Evolutionary conservation across 2,113 vertebrate species (phyloP), one percentile per base, ranked within the genome.

Genomic region (Holacanthus passer): DNA sequence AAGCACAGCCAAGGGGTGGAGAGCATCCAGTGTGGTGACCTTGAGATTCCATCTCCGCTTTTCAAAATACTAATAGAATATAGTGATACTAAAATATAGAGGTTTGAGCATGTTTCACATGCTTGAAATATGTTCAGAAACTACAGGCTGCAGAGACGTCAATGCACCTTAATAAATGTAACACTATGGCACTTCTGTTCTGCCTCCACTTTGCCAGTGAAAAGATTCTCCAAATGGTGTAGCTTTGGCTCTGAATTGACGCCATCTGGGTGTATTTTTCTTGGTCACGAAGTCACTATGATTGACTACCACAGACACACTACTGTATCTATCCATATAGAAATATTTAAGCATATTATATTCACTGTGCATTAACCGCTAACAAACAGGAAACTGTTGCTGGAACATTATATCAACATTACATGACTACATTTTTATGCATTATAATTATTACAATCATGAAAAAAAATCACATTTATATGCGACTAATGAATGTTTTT

Each of bases 261-360:
- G 2, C 73, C 65, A 76, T 77, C 80, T 82, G 81, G 22, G 19
- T 56, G 19, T 20, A 6, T 55, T 56, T 53, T 31, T 13, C 16
- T 29, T 27, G 55, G 14, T 76, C 56, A 82, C 27, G 5, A 10
- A 72, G 56, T 63, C 58, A 52, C 29, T 35, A 4, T 43, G 79
- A 43, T 64, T 56, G 29, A 55, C 22, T 20, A 11, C 29, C 50
- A 47, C 22, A 64, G 24, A 3, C 7, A 29, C 31, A 53, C 11
- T 7, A 14, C 7, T 35, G 12, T 31, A 16, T 50, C 16, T 39
- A 4, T 53, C 35, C 24, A 22, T n/a, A 16, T 17, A 31, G 24
- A 4, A 64, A n/a, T 22, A 45, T 0, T 31, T 58, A 9, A 5
- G 17, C 7, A n/a, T 3, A 17, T 73, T n/a, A n/a, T 7, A 29